Conservation (phyloP, 2,113 vertebrate genomes). For the Melozone crissalis region DNA sequence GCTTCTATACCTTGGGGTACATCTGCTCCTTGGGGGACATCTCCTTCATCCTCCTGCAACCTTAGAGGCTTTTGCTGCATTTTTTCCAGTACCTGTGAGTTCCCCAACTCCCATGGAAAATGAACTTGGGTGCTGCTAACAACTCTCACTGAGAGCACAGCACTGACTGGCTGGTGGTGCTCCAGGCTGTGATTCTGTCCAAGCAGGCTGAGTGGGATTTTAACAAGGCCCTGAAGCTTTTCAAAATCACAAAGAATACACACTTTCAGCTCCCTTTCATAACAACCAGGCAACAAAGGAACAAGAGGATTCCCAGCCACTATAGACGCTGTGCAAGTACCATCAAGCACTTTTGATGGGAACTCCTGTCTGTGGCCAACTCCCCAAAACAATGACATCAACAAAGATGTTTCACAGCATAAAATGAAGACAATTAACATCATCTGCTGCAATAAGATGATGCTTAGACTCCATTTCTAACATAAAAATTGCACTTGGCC, state of each 20-base stretch:
- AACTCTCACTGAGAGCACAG: not conserved
- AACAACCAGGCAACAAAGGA: not conserved
- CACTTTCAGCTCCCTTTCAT: not conserved
- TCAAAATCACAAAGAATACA: not conserved
- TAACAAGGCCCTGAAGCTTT: not conserved
- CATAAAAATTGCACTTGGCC: not conserved
- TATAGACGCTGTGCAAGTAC: rapidly evolving
- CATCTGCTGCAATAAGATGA: not conserved
- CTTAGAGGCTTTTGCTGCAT: not conserved
- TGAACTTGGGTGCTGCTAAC: not conserved
- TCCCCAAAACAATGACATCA: not conserved
- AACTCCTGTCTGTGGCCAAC: not conserved
- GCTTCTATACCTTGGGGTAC: not conserved
- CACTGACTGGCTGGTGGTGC: not conserved
- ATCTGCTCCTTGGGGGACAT: not conserved
- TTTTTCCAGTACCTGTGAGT: not conserved
- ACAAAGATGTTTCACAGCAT: not conserved
- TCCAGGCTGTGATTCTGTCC: not conserved
- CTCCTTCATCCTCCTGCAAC: not conserved
- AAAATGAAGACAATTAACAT: not conserved
- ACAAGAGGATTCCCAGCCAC: not conserved
- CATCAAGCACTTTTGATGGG: not conserved
- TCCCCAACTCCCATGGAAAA: not conserved
- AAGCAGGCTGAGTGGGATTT: not conserved
- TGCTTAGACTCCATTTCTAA: not conserved